These are phyloP conservation scores for Incurvaria masculella DNA, from an alignment of 2,888 invertebrate genomes.

Conservation along the genomic window DNA sequence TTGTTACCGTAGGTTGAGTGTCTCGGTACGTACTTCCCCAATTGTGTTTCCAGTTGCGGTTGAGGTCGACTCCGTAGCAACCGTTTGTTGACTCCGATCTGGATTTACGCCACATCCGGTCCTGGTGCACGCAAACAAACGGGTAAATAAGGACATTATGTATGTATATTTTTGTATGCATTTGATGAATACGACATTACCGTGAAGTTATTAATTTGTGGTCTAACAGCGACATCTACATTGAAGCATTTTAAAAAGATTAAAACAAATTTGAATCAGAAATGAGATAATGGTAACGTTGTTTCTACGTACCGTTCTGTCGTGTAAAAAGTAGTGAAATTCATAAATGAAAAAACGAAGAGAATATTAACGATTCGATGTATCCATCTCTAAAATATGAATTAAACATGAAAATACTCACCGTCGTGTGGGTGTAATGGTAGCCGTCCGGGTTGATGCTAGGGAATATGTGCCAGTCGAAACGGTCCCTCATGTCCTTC, in stretches of 20 bases:
- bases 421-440: conserved; percentile 61
- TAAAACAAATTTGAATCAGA: no score
- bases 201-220: no score
- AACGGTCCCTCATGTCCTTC: conserved; percentile 44
- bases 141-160: no score
- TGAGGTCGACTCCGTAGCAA: conserved; percentile 73
- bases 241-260: no score
- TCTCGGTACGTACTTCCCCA: conserved; percentile 33
- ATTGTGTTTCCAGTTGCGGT: conserved; percentile 74
- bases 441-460: conserved; percentile 78
- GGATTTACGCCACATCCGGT: conserved; percentile 74
- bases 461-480: conserved; percentile 75
- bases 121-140: conserved; percentile 38
- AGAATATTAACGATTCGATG: no score
- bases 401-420: conserved; percentile 19
- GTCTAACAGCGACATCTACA: no score
- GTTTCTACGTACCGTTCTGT: no score
- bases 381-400: not conserved
- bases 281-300: no score
- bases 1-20: not conserved
- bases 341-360: no score
- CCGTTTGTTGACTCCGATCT: conserved; percentile 38
- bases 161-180: no score
- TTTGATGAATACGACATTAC: no score
- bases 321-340: no score